A percentile compares a stretch with the other conserved stretches of the same genome.
Conservation (phyloP, 1,140 invertebrate species). For the Myzus persicae region DNA sequence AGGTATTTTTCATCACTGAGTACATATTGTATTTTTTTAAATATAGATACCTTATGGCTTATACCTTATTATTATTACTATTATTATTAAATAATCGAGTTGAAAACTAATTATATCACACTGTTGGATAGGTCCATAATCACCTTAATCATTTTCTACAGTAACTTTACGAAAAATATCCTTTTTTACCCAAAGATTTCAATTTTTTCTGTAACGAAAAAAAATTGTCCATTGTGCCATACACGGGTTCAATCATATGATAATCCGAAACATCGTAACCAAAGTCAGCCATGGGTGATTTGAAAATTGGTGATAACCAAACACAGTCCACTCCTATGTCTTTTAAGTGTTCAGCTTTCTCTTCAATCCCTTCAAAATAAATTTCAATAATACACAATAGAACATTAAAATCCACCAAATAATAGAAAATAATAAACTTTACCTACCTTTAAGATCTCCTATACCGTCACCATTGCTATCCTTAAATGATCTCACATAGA, state of each 20-base stretch:
- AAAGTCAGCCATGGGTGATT: conserved; percentile 72
- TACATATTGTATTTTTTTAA: too few species aligned
- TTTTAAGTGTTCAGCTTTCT: conserved; percentile 72
- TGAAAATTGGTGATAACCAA: conserved; percentile 58
- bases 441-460: conserved; percentile 66
- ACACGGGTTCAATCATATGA: conserved; percentile 64
- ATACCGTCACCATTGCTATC: conserved; percentile 66
- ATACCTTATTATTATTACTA: too few species aligned
- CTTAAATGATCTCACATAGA: conserved; percentile 64
- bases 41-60: too few species aligned
- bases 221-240: conserved; percentile 55
- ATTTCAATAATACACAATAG: conserved; percentile 60
- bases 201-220: conserved; percentile 49
- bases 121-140: too few species aligned
- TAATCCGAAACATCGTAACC: conserved; percentile 82
- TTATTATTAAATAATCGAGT: too few species aligned
- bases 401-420: background rate
- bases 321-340: conserved; percentile 69
- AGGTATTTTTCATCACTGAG: too few species aligned
- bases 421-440: background rate
- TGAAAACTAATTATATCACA: too few species aligned
- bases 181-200: conserved; percentile 49
- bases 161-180: too few species aligned
- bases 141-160: too few species aligned
- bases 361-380: conserved; percentile 64